phyloP scores from a whole-genome alignment of 1,140 invertebrate genomes.

The Aphaenogaster floridana region DNA sequence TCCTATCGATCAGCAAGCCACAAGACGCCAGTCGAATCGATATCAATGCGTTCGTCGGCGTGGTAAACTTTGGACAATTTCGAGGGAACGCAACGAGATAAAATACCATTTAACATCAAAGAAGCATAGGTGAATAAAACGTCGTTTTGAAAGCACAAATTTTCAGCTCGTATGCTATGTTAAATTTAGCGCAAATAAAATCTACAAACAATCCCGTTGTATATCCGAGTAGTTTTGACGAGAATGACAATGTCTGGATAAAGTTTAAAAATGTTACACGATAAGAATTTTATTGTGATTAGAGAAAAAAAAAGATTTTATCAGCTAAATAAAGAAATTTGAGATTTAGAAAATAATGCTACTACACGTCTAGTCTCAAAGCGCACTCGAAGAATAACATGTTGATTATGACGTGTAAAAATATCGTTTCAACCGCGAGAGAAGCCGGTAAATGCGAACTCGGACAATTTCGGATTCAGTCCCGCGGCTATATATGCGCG shows the following conservation, averaged over 20 bases:
- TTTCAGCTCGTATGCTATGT: constrained; percentile 28
- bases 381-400: not conserved
- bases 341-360: not conserved
- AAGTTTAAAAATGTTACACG: not conserved
- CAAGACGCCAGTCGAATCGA: not conserved
- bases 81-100: not conserved
- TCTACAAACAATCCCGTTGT: constrained; percentile 60
- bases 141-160: constrained; percentile 58
- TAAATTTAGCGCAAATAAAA: constrained; percentile 62
- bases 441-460: constrained; percentile 22
- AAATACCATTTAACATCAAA: constrained; percentile 45
- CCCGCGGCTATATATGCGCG: constrained; percentile 3
- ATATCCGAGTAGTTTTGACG: constrained; percentile 46
- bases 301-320: no score
- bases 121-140: constrained; percentile 12
- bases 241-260: constrained; percentile 39
- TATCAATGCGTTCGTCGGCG: not conserved
- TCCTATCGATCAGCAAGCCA: constrained; percentile 66
- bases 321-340: not conserved
- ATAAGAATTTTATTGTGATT: constrained; percentile 33
- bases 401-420: constrained; percentile 18
- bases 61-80: not conserved
- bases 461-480: constrained; percentile 36
- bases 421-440: constrained; percentile 7
- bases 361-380: not conserved